Conservation (phyloP, 2,888 invertebrate species). For the Andrena bucephala region DNA sequence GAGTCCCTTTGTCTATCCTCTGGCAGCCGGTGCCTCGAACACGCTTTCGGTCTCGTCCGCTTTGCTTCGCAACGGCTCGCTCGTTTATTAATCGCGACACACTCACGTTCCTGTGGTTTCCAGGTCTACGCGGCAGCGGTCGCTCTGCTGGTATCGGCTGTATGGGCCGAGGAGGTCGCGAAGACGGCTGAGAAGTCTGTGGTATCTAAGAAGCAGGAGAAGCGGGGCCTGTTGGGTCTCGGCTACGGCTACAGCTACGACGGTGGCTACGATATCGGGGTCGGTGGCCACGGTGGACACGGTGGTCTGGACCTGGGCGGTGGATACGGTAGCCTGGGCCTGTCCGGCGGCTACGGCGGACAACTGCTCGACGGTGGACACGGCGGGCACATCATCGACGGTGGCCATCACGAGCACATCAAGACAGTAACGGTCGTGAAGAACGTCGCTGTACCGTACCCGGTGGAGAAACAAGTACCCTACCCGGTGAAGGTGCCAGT, state of each 20-base stretch:
- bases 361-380: slow-evolving; percentile 82
- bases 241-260: slow-evolving; percentile 94
- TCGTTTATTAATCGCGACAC: neutral
- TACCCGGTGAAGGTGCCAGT: slow-evolving; percentile 89
- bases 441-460: slow-evolving; percentile 86
- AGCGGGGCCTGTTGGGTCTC: slow-evolving; percentile 92
- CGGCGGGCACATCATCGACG: slow-evolving; percentile 85
- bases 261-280: slow-evolving; percentile 91
- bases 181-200: slow-evolving; percentile 85
- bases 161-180: slow-evolving; percentile 88
- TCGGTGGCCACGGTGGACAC: slow-evolving; percentile 79
- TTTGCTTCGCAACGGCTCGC: neutral
- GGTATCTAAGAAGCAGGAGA: slow-evolving; percentile 90
- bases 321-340: slow-evolving; percentile 70
- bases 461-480: slow-evolving; percentile 82
- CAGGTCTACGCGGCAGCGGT: slow-evolving; percentile 91
- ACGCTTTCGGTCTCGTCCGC: slow-evolving; percentile 36
- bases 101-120: slow-evolving; percentile 64
- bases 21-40: slow-evolving; percentile 23
- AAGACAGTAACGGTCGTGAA: slow-evolving; percentile 89
- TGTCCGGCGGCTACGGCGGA: slow-evolving; percentile 85
- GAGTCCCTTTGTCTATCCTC: neutral
- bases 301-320: slow-evolving; percentile 63
- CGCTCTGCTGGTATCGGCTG: slow-evolving; percentile 89
- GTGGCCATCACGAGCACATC: slow-evolving; percentile 86